phyloP scores from a whole-genome alignment of 2,888 invertebrate genomes.

The Pammene aurita region DNA sequence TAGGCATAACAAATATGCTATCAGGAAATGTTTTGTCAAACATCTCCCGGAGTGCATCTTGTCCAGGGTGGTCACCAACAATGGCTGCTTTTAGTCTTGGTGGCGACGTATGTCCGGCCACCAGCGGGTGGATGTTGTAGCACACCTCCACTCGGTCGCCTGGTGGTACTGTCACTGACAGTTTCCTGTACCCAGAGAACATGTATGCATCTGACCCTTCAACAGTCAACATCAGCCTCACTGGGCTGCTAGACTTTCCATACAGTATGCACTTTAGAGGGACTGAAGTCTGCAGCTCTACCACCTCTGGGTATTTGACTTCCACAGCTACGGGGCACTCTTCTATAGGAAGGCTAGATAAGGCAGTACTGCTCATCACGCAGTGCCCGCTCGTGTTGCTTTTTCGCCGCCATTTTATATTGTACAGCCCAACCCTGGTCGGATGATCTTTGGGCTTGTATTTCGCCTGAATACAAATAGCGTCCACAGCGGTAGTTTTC shows the following conservation, averaged over 20 bases:
- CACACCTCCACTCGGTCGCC: conserved; percentile 84
- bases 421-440: conserved; percentile 74
- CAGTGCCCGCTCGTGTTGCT: conserved; percentile 57
- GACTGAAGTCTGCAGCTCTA: conserved; percentile 88
- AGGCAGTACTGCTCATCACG: conserved; percentile 81
- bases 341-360: conserved; percentile 83
- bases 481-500: conserved; percentile 73
- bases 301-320: conserved; percentile 87
- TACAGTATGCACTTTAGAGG: conserved; percentile 87
- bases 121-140: conserved; percentile 91
- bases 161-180: conserved; percentile 84
- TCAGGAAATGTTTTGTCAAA: conserved; percentile 78
- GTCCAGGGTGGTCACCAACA: conserved; percentile 68
- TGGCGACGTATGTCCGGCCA: conserved; percentile 88
- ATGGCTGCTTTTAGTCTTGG: conserved; percentile 84
- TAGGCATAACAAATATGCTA: conserved; percentile 81
- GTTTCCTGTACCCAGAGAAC: conserved; percentile 97
- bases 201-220: conserved; percentile 96
- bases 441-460: conserved; percentile 73
- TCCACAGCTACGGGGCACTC: conserved; percentile 85
- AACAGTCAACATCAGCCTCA: conserved; percentile 88
- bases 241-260: conserved; percentile 88
- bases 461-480: conserved; percentile 71
- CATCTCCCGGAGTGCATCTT: conserved; percentile 74
- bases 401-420: conserved; percentile 75